A percentile compares a stretch with the other conserved stretches of the same genome.
phyloP scores from a whole-genome alignment of 2,113 vertebrate genomes.

The Dendrocopos noguchii region DNA sequence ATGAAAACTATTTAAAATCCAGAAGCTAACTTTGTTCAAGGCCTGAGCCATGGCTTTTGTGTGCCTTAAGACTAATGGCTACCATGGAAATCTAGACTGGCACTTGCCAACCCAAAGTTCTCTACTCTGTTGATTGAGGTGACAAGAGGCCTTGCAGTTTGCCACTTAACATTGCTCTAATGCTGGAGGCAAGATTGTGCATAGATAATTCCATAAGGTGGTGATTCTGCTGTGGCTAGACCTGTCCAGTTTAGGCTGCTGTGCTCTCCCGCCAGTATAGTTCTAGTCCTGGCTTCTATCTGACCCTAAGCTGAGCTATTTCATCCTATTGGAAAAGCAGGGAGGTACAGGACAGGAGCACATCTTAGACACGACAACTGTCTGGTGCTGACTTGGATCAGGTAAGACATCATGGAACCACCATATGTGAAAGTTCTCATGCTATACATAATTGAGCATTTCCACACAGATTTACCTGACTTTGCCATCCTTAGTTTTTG shows the following conservation, averaged over 20 bases:
- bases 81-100: not conserved
- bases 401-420: not conserved
- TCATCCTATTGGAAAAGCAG: not conserved
- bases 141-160: not conserved
- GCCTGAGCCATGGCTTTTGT: not conserved
- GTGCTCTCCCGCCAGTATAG: not conserved
- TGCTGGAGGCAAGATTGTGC: not conserved
- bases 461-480: not conserved
- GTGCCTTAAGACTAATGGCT: not conserved
- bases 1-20: not conserved
- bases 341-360: not conserved
- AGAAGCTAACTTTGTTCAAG: not conserved
- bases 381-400: not conserved
- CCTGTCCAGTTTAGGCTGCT: not conserved
- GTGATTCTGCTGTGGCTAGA: not conserved
- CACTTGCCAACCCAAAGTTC: not conserved
- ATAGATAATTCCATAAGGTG: accelerated
- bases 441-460: accelerated
- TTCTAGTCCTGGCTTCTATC: not conserved
- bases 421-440: not conserved
- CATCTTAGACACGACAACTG: not conserved
- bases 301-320: not conserved
- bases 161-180: not conserved
- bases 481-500: not conserved
- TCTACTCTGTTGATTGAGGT: not conserved